A percentile compares a stretch with the other conserved stretches of the same genome.
Evolutionary conservation across 2,113 vertebrate genomes (phyloP).

Genomic region (Myxocyprinus asiaticus): DNA sequence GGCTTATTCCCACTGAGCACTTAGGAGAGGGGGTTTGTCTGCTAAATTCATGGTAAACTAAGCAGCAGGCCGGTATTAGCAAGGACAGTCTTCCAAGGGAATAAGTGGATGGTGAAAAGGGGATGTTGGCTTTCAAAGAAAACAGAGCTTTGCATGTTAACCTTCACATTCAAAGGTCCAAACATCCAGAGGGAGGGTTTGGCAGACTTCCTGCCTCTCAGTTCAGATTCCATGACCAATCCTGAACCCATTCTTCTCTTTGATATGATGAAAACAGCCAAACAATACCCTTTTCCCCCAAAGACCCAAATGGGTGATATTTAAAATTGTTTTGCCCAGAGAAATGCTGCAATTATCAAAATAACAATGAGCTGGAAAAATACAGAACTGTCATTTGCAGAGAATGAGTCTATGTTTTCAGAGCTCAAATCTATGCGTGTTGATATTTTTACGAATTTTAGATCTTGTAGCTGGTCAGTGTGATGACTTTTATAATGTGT

Average conservation of each 20-base stretch:
- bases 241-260: slow-evolving; percentile 45
- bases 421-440: slow-evolving; percentile 19
- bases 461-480: slow-evolving; percentile 11
- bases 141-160: slow-evolving; percentile 40
- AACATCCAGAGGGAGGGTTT: slow-evolving; percentile 40
- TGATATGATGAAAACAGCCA: slow-evolving; percentile 38
- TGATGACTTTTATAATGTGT: slow-evolving; percentile 15
- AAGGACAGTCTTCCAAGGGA: slow-evolving; percentile 28
- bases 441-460: not conserved
- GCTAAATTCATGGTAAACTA: slow-evolving; percentile 28
- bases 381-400: slow-evolving; percentile 19
- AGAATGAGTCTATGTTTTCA: not conserved
- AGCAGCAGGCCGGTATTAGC: slow-evolving; percentile 7
- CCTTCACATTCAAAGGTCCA: slow-evolving; percentile 35
- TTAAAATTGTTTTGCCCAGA: slow-evolving; percentile 19
- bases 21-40: slow-evolving; percentile 37
- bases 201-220: slow-evolving; percentile 49
- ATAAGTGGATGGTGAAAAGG: slow-evolving; percentile 22
- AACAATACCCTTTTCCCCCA: slow-evolving; percentile 44
- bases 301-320: slow-evolving; percentile 33
- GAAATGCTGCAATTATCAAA: slow-evolving; percentile 41
- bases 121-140: slow-evolving; percentile 31
- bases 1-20: slow-evolving; percentile 36
- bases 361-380: slow-evolving; percentile 28
- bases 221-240: slow-evolving; percentile 44